Evolutionary conservation across 2,113 vertebrate genomes (phyloP).

Genomic region (Uria lomvia): DNA sequence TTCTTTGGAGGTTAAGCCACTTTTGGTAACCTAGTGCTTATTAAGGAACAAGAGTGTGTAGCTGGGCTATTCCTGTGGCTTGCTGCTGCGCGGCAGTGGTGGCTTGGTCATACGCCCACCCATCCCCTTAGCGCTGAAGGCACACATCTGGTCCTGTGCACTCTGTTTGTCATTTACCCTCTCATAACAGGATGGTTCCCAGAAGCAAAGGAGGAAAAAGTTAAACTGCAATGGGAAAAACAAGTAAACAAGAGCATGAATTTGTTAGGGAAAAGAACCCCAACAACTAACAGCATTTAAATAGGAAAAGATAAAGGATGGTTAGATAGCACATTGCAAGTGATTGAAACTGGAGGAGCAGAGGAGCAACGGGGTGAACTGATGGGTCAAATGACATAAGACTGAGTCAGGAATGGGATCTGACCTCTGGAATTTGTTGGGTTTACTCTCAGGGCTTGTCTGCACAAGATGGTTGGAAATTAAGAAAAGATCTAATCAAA

Average conservation of each 20-base stretch:
- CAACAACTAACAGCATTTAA: neutral
- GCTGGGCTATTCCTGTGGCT: neutral
- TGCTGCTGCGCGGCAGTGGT: neutral
- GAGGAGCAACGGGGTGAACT: neutral
- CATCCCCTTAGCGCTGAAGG: neutral
- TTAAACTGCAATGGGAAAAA: neutral
- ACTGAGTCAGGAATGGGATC: neutral
- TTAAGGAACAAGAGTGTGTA: neutral
- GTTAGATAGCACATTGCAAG: neutral
- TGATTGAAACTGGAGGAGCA: neutral
- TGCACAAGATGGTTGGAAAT: neutral
- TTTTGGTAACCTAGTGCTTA: neutral
- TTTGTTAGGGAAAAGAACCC: neutral
- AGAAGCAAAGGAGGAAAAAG: neutral
- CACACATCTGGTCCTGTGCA: neutral
- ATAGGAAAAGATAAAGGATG: neutral
- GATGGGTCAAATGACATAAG: neutral
- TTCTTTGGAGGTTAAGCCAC: neutral
- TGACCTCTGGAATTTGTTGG: neutral
- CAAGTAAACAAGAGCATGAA: neutral
- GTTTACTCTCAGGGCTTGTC: neutral
- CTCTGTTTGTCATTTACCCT: neutral
- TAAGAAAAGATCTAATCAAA: neutral
- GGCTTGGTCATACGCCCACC: neutral
- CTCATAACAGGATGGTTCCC: accelerated